Evolutionary conservation across 53 echinoderm and acorn worm genomes (phyloP).

Genomic region (Actinopyga echinites): DNA sequence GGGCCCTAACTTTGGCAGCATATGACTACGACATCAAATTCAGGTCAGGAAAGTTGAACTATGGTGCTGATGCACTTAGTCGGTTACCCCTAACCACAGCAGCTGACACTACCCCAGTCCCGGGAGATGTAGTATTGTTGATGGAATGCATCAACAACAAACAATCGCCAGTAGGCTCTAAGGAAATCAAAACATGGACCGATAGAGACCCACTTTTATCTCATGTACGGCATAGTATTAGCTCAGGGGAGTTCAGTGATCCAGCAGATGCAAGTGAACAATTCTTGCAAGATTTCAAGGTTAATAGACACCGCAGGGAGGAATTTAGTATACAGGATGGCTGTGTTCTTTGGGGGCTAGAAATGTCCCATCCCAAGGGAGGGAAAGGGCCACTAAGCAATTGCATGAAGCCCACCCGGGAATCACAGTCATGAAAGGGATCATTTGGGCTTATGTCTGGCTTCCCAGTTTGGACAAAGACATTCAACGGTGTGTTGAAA

Average conservation of each 20-base stretch:
- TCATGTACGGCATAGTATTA: constrained; percentile 37
- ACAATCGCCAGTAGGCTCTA: constrained; percentile 32
- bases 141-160: constrained; percentile 47
- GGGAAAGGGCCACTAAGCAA: neutral
- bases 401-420: neutral
- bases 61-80: constrained; percentile 54
- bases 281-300: neutral
- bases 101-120: constrained; percentile 25
- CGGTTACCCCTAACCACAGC: constrained; percentile 31
- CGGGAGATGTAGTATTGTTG: constrained; percentile 46
- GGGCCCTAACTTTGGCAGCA: constrained; percentile 58
- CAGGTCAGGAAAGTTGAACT: constrained; percentile 20
- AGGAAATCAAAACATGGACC: constrained; percentile 35
- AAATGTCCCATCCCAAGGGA: neutral
- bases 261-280: neutral
- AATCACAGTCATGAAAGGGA: neutral
- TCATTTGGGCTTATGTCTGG: neutral
- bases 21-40: constrained; percentile 46
- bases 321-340: constrained; percentile 25
- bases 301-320: constrained; percentile 12
- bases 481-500: neutral
- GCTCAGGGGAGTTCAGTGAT: constrained; percentile 37
- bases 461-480: neutral
- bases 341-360: neutral
- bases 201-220: constrained; percentile 41